Evolutionary conservation across 1,140 invertebrate genomes (phyloP).

Genomic region (Drosophila mauritiana): DNA sequence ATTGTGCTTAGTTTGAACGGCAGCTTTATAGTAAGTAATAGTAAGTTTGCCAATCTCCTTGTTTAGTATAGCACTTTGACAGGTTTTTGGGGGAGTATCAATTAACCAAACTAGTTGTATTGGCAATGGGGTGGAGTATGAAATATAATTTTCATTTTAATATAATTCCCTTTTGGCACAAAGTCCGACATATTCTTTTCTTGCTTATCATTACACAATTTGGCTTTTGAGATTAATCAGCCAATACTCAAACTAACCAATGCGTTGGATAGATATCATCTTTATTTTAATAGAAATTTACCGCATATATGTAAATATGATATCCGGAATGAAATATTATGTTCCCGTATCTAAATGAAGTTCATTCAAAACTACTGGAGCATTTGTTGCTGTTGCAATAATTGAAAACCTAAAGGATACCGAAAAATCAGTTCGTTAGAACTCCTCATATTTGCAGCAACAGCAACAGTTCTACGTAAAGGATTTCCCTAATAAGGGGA

Average conservation of each 20-base stretch:
- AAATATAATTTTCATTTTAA: neutral
- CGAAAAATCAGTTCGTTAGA: neutral
- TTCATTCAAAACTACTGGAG: neutral
- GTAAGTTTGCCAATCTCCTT: too few relatives aligned
- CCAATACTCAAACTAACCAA: too few relatives aligned
- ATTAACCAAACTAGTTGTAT: neutral
- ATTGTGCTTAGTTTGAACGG: conserved; percentile 12
- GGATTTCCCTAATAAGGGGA: conserved; percentile 39
- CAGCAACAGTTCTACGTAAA: conserved; percentile 11
- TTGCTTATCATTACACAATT: too few relatives aligned
- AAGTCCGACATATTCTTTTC: too few relatives aligned
- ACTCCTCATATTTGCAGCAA: neutral
- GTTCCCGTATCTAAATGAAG: neutral
- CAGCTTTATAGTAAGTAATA: neutral
- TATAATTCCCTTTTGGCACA: too few relatives aligned
- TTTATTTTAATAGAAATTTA: too few relatives aligned
- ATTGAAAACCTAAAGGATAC: neutral
- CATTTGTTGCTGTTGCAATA: neutral
- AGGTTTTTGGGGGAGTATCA: neutral
- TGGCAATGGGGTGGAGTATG: neutral
- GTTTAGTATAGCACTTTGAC: neutral
- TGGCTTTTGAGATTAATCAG: too few relatives aligned
- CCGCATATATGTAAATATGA: too few relatives aligned
- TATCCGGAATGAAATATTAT: too few relatives aligned
- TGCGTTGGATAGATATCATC: too few relatives aligned